These are phyloP conservation scores for Geopemphigus sp. DNA, from an alignment of 1,140 invertebrate genomes.

Conservation along the genomic window DNA sequence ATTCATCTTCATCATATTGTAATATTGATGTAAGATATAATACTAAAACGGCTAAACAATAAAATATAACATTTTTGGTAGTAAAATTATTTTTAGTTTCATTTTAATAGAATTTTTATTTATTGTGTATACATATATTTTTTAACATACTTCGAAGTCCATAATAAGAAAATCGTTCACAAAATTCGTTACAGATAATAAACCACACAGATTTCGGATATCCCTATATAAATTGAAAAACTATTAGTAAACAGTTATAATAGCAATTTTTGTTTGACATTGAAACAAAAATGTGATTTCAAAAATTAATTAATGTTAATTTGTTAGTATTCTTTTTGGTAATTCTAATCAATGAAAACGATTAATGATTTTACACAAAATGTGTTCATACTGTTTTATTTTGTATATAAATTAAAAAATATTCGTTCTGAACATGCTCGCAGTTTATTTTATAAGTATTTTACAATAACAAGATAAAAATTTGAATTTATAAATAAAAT, in stretches of 20 bases:
- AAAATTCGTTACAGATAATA: conserved; percentile 94
- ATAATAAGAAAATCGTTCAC: conserved; percentile 94
- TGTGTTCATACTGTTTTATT: no score
- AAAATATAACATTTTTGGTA: not conserved
- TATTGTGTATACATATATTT: no score
- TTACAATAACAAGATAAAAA: no score
- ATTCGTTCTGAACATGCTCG: no score
- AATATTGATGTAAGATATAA: conserved; percentile 75
- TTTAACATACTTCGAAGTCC: conserved; percentile 92
- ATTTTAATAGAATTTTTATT: no score
- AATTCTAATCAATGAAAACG: no score
- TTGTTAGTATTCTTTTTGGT: no score
- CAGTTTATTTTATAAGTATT: no score
- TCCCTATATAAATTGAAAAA: not conserved
- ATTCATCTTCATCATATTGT: conserved; percentile 62
- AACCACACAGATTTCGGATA: conserved; percentile 91
- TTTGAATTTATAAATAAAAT: no score
- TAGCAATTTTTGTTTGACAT: not conserved
- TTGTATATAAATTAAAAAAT: no score
- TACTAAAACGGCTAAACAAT: conserved; percentile 71
- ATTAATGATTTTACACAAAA: no score
- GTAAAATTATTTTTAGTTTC: not conserved
- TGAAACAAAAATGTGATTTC: not conserved
- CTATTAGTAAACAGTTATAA: not conserved
- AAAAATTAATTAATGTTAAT: not conserved